Percentiles rank a stretch among this genome's conserved stretches.
Evolutionary conservation across 2,888 invertebrate species (phyloP).

Genomic region (Synanthedon formicaeformis): DNA sequence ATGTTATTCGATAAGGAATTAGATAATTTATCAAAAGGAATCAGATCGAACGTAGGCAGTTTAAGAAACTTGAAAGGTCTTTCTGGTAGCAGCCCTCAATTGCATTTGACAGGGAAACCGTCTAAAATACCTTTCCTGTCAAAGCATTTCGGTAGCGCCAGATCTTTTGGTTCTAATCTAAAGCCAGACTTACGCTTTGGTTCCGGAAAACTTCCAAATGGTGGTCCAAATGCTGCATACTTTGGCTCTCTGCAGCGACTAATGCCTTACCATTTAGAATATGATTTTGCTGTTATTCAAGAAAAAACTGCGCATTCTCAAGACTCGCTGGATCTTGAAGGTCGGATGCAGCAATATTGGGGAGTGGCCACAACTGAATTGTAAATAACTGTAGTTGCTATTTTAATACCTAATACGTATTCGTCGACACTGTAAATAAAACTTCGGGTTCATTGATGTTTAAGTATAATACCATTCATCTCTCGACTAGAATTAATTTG

Average conservation of each 20-base stretch:
- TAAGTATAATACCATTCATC: slow-evolving; percentile 40
- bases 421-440: slow-evolving; percentile 48
- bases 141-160: slow-evolving; percentile 83
- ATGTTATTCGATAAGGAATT: slow-evolving; percentile 88
- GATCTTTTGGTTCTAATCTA: slow-evolving; percentile 78
- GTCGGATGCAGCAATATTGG: slow-evolving; percentile 91
- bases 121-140: slow-evolving; percentile 72
- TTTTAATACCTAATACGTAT: slow-evolving; percentile 1
- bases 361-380: slow-evolving; percentile 89
- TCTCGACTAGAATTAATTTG: slow-evolving; percentile 65
- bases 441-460: slow-evolving; percentile 41
- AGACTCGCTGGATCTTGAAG: slow-evolving; percentile 84
- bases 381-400: slow-evolving; percentile 40
- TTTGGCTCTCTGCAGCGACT: slow-evolving; percentile 86
- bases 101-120: slow-evolving; percentile 59
- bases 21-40: slow-evolving; percentile 79
- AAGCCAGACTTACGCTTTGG: slow-evolving; percentile 72
- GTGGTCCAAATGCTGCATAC: slow-evolving; percentile 88
- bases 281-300: slow-evolving; percentile 86
- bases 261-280: slow-evolving; percentile 85
- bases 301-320: slow-evolving; percentile 75
- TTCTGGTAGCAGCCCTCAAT: slow-evolving; percentile 78
- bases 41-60: slow-evolving; percentile 64
- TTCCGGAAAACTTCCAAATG: slow-evolving; percentile 73
- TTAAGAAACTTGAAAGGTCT: slow-evolving; percentile 72